Conservation (phyloP, 2,888 invertebrate genomes). For the Eulithis prunata region DNA sequence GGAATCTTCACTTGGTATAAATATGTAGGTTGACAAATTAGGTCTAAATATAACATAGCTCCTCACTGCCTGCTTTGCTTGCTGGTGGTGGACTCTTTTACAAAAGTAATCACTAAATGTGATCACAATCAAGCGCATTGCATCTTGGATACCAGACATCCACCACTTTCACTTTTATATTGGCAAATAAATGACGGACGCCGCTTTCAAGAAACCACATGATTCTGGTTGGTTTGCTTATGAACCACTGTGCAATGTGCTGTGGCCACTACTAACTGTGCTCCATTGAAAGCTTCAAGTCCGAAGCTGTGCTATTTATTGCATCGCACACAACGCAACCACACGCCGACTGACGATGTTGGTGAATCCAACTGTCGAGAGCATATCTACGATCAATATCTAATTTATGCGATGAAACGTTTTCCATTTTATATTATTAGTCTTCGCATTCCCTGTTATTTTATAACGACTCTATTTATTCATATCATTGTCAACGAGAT, state of each 20-base stretch:
- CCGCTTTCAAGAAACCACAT: not conserved
- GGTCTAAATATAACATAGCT: no score
- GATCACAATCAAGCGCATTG: not conserved
- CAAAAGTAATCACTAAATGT: no score
- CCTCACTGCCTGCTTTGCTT: no score
- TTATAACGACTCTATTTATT: no score
- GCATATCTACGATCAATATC: not conserved
- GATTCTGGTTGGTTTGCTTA: not conserved
- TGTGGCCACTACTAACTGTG: constrained; percentile 1
- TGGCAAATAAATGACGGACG: not conserved
- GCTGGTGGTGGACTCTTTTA: no score
- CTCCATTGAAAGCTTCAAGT: constrained; percentile 8
- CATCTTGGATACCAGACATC: not conserved
- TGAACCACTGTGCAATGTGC: not conserved
- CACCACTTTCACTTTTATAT: no score
- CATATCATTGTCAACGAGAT: no score
- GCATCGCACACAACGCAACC: constrained; percentile 7
- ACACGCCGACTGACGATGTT: constrained; percentile 1
- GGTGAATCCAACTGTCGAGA: not conserved
- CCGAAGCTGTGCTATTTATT: constrained; percentile 11
- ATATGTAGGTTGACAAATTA: no score
- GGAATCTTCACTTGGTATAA: no score
- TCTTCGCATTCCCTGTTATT: no score
- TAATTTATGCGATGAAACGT: no score
- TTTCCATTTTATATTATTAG: no score